Conservation (phyloP, 2,797 vertebrate genomes). For the Darevskia nairensis region DNA sequence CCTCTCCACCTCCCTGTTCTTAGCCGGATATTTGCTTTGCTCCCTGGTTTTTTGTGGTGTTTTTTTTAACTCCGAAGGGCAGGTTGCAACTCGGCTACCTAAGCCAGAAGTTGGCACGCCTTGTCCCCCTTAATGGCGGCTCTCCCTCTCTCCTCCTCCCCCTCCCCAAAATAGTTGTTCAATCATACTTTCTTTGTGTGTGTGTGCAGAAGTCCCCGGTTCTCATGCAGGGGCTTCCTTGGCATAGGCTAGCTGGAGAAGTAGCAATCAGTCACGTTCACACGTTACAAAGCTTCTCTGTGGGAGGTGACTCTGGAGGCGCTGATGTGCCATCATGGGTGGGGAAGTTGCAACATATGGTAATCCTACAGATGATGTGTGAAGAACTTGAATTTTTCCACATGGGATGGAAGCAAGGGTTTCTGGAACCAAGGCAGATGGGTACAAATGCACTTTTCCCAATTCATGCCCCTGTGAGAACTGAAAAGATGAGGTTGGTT, state of each 20-base stretch:
- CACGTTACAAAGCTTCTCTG: not conserved
- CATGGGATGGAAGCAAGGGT: not conserved
- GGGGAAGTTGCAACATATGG: not conserved
- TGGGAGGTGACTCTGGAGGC: not conserved
- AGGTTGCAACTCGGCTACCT: not conserved
- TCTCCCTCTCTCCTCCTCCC: not conserved
- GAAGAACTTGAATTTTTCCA: not conserved
- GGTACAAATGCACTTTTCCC: not conserved
- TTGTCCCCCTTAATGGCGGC: not conserved
- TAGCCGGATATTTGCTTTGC: not conserved
- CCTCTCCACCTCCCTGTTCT: not conserved
- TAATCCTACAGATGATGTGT: not conserved
- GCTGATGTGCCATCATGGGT: too few relatives aligned
- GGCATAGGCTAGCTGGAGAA: not conserved
- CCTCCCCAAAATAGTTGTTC: not conserved
- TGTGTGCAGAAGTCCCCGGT: not conserved
- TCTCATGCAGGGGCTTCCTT: not conserved
- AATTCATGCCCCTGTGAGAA: too few relatives aligned
- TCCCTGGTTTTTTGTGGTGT: not conserved
- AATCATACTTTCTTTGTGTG: too few relatives aligned
- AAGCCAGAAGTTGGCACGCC: not conserved
- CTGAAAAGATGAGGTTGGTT: not conserved
- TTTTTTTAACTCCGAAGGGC: too few relatives aligned
- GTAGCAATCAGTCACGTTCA: not conserved
- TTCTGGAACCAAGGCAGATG: not conserved